phyloP scores from a whole-genome alignment of 2,113 vertebrate species.

The Butorides virescens region DNA sequence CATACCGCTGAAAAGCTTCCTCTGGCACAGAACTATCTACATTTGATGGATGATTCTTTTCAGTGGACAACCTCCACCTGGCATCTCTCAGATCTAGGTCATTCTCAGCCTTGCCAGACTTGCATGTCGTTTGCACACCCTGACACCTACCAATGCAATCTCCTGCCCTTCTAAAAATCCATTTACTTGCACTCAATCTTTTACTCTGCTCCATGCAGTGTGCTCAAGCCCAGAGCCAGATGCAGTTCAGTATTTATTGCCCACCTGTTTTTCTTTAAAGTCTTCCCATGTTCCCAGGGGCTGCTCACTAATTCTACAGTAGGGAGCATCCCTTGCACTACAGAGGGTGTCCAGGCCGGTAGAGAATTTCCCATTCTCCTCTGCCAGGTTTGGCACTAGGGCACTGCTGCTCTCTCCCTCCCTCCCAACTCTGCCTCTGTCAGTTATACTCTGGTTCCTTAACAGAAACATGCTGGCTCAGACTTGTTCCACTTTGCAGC shows the following conservation, averaged over 20 bases:
- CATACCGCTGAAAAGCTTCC: conserved; percentile 10
- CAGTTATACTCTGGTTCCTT: background rate
- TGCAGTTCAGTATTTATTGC: background rate
- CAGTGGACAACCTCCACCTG: background rate
- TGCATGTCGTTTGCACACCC: background rate
- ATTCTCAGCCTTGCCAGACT: background rate
- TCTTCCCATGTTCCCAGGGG: background rate
- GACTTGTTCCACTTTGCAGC: background rate
- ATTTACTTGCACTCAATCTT: background rate
- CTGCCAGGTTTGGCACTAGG: background rate
- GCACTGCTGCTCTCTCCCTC: background rate
- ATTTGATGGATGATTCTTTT: background rate
- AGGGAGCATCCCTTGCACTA: background rate
- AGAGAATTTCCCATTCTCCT: background rate
- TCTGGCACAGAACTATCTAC: background rate
- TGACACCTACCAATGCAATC: background rate
- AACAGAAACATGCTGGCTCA: background rate
- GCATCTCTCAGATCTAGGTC: background rate
- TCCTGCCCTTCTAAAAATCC: background rate
- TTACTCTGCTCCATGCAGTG: background rate
- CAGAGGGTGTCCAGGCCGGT: background rate
- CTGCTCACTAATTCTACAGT: background rate
- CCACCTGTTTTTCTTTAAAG: background rate
- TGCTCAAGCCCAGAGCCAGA: background rate
- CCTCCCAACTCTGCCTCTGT: background rate